Evolutionary conservation across 35 echinoderm and acorn worm species (phyloP).

Genomic region (Stichopus chloronotus): DNA sequence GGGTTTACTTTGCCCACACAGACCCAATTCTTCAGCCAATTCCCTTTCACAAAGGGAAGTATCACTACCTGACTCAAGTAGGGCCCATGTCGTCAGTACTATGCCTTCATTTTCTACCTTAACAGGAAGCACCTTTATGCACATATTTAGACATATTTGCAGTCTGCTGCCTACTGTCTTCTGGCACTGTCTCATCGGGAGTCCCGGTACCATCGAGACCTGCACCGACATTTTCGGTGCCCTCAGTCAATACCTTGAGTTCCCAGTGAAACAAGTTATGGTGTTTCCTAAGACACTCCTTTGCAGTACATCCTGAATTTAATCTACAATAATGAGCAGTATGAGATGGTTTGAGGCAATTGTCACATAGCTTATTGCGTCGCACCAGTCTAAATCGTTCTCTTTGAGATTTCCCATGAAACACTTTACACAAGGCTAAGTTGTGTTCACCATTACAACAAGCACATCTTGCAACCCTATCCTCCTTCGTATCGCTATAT

Average conservation of each 20-base stretch:
- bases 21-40: constrained; percentile 36
- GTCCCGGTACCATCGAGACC: neutral
- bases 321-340: constrained; percentile 17
- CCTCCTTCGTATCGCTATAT: neutral
- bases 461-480: neutral
- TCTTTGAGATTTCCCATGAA: constrained; percentile 45
- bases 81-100: constrained; percentile 56
- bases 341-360: constrained; percentile 59
- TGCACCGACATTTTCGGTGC: neutral
- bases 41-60: constrained; percentile 49
- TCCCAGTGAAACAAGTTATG: constrained; percentile 45
- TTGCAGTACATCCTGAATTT: constrained; percentile 20
- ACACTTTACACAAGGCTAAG: neutral
- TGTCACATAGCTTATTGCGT: constrained; percentile 44
- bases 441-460: constrained; percentile 7
- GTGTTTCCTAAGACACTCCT: constrained; percentile 58
- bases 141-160: constrained; percentile 12
- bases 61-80: constrained; percentile 68
- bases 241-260: neutral
- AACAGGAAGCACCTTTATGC: constrained; percentile 53
- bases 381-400: constrained; percentile 48
- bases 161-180: neutral
- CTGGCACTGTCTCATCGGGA: neutral
- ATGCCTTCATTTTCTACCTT: constrained; percentile 14
- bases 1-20: constrained; percentile 24